Percentiles rank a stretch among this genome's conserved stretches.
phyloP scores from a whole-genome alignment of 2,888 invertebrate genomes.

The Drosophila nr. perissopoda region DNA sequence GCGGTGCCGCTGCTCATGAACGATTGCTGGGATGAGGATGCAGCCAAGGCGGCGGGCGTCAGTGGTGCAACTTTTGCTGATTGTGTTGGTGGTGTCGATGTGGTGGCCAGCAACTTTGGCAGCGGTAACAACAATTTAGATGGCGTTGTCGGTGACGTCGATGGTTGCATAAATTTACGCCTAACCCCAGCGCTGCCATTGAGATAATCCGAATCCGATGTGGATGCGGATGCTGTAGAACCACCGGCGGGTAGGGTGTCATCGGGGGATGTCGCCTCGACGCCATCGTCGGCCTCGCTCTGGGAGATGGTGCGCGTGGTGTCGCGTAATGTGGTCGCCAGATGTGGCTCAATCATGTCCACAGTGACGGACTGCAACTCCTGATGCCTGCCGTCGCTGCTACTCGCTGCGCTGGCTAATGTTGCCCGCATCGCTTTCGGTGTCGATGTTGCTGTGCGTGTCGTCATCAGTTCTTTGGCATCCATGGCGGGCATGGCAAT shows the following conservation, averaged over 20 bases:
- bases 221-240: constrained; percentile 27
- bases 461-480: constrained; percentile 44
- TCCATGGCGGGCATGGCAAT: constrained; percentile 77
- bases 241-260: constrained; percentile 47
- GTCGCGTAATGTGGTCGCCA: constrained; percentile 71
- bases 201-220: constrained; percentile 45
- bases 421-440: constrained; percentile 21
- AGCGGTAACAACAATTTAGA: not conserved
- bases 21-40: constrained; percentile 40
- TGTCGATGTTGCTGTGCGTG: constrained; percentile 35
- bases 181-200: constrained; percentile 61
- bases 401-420: constrained; percentile 23
- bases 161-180: constrained; percentile 76
- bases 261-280: constrained; percentile 61
- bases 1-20: constrained; percentile 63
- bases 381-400: constrained; percentile 9
- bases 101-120: constrained; percentile 9
- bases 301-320: constrained; percentile 81
- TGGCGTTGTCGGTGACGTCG: constrained; percentile 9
- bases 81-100: constrained; percentile 4
- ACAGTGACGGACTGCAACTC: constrained; percentile 42
- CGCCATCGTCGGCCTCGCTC: constrained; percentile 70
- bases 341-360: constrained; percentile 42
- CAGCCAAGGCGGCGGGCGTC: constrained; percentile 22
- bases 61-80: not conserved